Conservation (phyloP, 1,140 invertebrate species). For the Maconellicoccus hirsutus region DNA sequence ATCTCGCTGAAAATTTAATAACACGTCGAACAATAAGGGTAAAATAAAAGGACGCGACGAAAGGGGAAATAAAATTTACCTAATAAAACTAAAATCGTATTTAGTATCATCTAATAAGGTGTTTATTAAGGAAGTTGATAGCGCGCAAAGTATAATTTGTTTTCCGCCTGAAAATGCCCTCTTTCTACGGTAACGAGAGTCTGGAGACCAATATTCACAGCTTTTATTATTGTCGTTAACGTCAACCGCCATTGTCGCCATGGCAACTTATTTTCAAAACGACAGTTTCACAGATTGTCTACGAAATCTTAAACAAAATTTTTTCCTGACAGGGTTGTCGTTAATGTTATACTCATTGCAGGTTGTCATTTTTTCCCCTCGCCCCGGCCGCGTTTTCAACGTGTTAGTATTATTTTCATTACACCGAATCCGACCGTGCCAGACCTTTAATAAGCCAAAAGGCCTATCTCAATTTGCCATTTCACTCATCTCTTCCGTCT, state of each 20-base stretch:
- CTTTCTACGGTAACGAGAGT: constrained; percentile 11
- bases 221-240: constrained; percentile 22
- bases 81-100: constrained; percentile 23
- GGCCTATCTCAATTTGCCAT: neutral
- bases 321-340: constrained; percentile 9
- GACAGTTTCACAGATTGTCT: constrained; percentile 17
- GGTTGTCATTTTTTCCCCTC: neutral
- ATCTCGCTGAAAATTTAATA: neutral
- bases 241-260: constrained; percentile 20
- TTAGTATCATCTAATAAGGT: constrained; percentile 21
- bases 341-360: neutral
- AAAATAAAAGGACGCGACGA: neutral
- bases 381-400: neutral
- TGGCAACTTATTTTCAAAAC: constrained; percentile 16
- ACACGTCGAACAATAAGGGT: neutral
- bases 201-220: constrained; percentile 18
- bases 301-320: constrained; percentile 20
- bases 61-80: constrained; percentile 19
- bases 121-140: constrained; percentile 22
- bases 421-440: too few relatives aligned
- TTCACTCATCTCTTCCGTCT: neutral
- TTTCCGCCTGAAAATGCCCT: constrained; percentile 15
- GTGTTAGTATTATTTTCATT: neutral
- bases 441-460: neutral
- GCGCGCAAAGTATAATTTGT: constrained; percentile 16